phyloP scores from a whole-genome alignment of 2,113 vertebrate species.

The Poicephalus meyeri region DNA sequence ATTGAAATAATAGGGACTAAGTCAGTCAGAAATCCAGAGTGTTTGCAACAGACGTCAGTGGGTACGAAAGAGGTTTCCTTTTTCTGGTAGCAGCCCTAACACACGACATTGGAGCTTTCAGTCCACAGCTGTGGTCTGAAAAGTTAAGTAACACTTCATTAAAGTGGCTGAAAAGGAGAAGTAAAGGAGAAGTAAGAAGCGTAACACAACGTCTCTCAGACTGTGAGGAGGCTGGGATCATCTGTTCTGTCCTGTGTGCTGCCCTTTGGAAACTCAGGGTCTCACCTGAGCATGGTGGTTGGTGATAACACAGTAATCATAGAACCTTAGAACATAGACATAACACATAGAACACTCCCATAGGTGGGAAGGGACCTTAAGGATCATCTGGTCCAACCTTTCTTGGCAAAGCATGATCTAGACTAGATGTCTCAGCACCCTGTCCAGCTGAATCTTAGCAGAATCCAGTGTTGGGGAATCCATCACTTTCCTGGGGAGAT shows the following conservation, averaged over 20 bases:
- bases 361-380: neutral
- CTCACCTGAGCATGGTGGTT: neutral
- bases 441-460: neutral
- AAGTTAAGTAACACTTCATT: neutral
- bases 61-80: neutral
- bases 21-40: neutral
- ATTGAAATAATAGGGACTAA: constrained; percentile 37
- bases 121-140: neutral
- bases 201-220: neutral
- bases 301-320: neutral
- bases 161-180: neutral
- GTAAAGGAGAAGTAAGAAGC: neutral
- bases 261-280: neutral
- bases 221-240: neutral
- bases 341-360: too few relatives aligned
- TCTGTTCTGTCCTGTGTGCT: neutral
- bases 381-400: neutral
- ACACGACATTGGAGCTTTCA: neutral
- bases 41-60: neutral
- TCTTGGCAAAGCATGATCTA: neutral
- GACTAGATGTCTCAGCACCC: neutral
- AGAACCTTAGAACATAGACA: neutral
- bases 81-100: neutral
- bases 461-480: neutral
- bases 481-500: neutral